Percentiles rank a stretch among this genome's conserved stretches.
Evolutionary conservation across 2,888 invertebrate species (phyloP).

Genomic region (Nomada fucata): DNA sequence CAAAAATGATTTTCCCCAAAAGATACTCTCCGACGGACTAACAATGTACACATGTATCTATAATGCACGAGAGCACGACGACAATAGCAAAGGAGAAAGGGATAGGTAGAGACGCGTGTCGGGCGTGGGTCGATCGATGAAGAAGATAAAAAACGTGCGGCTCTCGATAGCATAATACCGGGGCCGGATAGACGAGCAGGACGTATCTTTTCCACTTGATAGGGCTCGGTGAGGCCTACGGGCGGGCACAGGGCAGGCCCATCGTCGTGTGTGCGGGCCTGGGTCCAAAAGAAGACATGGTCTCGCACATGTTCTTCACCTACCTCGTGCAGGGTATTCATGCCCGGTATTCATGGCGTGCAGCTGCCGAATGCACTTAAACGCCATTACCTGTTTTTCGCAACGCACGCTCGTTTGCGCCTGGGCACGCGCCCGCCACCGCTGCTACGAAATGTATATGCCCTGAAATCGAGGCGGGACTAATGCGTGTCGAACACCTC

Average conservation of each 20-base stretch:
- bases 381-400: constrained; percentile 78
- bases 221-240: constrained; percentile 52
- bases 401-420: constrained; percentile 68
- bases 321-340: constrained; percentile 73
- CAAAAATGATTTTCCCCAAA: too few relatives aligned
- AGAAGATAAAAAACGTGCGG: constrained; percentile 60
- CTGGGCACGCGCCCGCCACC: constrained; percentile 66
- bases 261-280: constrained; percentile 68
- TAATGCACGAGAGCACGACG: not conserved
- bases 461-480: constrained; percentile 55
- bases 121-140: constrained; percentile 56
- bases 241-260: constrained; percentile 26
- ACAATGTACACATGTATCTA: not conserved
- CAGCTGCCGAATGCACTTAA: constrained; percentile 80
- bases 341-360: constrained; percentile 72
- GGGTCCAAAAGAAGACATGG: constrained; percentile 71
- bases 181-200: constrained; percentile 64
- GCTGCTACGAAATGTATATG: constrained; percentile 39
- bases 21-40: too few relatives aligned
- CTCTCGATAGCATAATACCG: constrained; percentile 66
- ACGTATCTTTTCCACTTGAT: constrained; percentile 73
- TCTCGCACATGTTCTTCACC: constrained; percentile 72
- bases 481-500: constrained; percentile 38
- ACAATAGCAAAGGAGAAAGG: not conserved
- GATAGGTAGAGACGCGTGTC: constrained; percentile 21